Percentiles rank a stretch among this genome's conserved stretches.
phyloP scores from a whole-genome alignment of 2,113 vertebrate species.

The Uropsilus gracilis region DNA sequence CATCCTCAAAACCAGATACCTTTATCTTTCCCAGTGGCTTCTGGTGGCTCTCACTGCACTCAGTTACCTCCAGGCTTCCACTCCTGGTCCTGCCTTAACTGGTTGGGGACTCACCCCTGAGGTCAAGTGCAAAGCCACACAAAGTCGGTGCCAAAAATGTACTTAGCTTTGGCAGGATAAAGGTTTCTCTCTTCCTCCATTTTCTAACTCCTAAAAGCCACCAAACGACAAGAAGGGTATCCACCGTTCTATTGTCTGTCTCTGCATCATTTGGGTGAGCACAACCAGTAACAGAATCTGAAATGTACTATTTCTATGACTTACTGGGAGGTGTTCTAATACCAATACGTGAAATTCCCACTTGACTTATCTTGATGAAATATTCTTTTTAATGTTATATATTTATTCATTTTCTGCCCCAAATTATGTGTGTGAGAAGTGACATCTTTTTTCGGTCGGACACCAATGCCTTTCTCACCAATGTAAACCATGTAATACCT shows the following conservation, averaged over 20 bases:
- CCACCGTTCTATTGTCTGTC: neutral
- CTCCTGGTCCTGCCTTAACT: rapidly evolving
- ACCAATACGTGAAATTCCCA: neutral
- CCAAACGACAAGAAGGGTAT: neutral
- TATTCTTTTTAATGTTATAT: neutral
- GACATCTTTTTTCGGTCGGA: neutral
- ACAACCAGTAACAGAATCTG: neutral
- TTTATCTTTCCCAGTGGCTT: neutral
- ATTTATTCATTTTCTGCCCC: neutral
- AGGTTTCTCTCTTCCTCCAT: neutral
- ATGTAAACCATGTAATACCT: neutral
- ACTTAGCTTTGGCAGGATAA: rapidly evolving
- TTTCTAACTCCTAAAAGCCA: neutral
- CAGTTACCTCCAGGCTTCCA: rapidly evolving
- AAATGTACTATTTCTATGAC: neutral
- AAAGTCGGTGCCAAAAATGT: rapidly evolving
- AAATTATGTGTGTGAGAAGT: rapidly evolving
- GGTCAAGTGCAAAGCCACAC: rapidly evolving
- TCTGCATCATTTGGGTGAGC: neutral
- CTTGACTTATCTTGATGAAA: neutral
- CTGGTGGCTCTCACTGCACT: neutral
- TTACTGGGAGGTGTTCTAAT: neutral
- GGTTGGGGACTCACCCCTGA: too few species aligned
- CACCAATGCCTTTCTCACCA: neutral
- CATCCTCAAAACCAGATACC: neutral